Base-by-base conservation (phyloP, 2,888 invertebrate species). In the Coleophora flavipennella region DNA sequence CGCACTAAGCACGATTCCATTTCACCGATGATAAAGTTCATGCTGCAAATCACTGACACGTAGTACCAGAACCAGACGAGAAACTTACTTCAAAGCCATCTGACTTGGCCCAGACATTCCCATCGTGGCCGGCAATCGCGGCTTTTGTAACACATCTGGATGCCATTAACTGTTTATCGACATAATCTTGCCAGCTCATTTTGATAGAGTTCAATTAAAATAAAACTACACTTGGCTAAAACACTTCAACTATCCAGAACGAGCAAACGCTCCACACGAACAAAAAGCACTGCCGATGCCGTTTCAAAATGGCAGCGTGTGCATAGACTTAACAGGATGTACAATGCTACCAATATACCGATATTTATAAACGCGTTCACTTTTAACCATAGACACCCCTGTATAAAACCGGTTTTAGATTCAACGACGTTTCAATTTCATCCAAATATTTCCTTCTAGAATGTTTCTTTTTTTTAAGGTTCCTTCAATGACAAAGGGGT, bases 141-240 rank as follows among this genome's bases (percentile, higher is more conserved):
- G 95, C 96, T 90, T 94, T 94, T 86, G 92, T 92, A 72, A 96
- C 95, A 91, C 95, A 95, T 86, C 92, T 92, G 84, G 95, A 95
- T 79, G 95, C 95, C 88, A 96, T 89, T 88, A 96, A 92, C 89
- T 96, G 96, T 90, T 95, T 95, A 89, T 95, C 95, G 87, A 96
- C 94, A 90, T 96, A 96, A 92, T 95, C 95, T 92, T 96, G 95
- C 96, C 96, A 96, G 92, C 95, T 95, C 95, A 95, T 95, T 86
- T 86, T 91, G 86, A 80, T 62, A 68, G 62, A 79, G 81, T 83
- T 83, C 80, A 69, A 76, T 76, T 78, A 72, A 77, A 76, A 75
- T 80, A 77, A 77, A 81, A 83, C 84, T 80, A 81, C 77, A 79
- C 81, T 81, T 76, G 67, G 68, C 74, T 79, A 77, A 69, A 62